Base-by-base conservation (phyloP, 1,140 invertebrate species). In the Zaprionus lachaisei region DNA sequence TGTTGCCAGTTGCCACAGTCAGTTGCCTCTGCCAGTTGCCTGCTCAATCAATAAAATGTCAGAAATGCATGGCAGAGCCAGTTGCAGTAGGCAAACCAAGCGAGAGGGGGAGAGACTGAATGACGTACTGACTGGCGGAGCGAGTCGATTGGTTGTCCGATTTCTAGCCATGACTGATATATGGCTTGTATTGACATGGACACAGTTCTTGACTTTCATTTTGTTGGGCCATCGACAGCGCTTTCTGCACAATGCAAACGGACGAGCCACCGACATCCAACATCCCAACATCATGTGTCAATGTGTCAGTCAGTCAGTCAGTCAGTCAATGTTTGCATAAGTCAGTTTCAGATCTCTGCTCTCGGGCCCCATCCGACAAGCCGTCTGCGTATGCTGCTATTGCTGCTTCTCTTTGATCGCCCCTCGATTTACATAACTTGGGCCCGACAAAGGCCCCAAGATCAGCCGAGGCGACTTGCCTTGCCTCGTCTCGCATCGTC, bases 31-130 rank as follows among this genome's bases (percentile, higher is more conserved):
- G 26, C 26, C 26, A 34, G 31, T 34, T 74, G 72, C 67, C 83
- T 87, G 84, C 78, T 89, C 84, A 89, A 87, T 87, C 83, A 87
- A 87, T 86, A 89, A 87, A 87, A 89, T 89, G 84, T 89, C 83
- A 87, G 81, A 87, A 87, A 83, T 87, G 84, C 83, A 83, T 87
- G 80, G 80, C 80, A 44, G 62, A 79, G 65, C 60, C 62, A 28
- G 60, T 55, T 37, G 63, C 76, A 78, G 37, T 4, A 20, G 44
- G 37, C 14, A 41, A 28, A 1, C 26, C 26, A 28, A 28, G 26
- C 26, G 38, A 5, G 5, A 5, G 15, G 17, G 22, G 65, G 12
- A 79, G 70, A 65, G 78, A 80, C 49, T 80, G 81, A 83, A 79
- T 81, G 82, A 85, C 74, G 62, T 76, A 84, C 62, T 77, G 81